A percentile compares a stretch with the other conserved stretches of the same genome.
These are phyloP conservation scores for Drosophila pseudotakahashii DNA, from an alignment of 2,888 invertebrate genomes.

Conservation along the genomic window DNA sequence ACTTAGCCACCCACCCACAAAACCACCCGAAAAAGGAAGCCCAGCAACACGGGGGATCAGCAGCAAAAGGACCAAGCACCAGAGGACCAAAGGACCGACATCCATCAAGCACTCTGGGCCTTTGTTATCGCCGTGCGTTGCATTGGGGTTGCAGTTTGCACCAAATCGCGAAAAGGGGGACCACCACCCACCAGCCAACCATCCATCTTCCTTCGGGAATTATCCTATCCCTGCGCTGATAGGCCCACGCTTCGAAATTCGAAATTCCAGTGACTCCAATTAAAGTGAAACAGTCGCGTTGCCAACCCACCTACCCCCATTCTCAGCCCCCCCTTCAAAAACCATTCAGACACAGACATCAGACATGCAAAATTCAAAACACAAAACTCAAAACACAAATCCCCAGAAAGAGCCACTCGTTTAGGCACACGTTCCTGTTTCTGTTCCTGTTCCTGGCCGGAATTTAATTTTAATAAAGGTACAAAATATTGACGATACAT, in stretches of 20 bases:
- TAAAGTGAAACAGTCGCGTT: slow-evolving; percentile 17
- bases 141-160: slow-evolving; percentile 38
- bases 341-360: slow-evolving; percentile 22
- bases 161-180: neutral
- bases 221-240: slow-evolving; percentile 6
- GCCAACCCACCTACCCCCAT: neutral
- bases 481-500: slow-evolving; percentile 78
- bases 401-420: slow-evolving; percentile 22
- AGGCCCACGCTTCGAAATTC: slow-evolving; percentile 7
- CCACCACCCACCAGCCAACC: neutral
- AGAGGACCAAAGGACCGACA: slow-evolving; percentile 7
- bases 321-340: neutral
- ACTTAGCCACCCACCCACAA: neutral
- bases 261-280: neutral
- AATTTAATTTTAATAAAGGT: slow-evolving; percentile 81
- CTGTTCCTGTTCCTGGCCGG: slow-evolving; percentile 40
- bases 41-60: slow-evolving; percentile 2
- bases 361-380: slow-evolving; percentile 44
- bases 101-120: slow-evolving; percentile 40
- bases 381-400: slow-evolving; percentile 30
- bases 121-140: slow-evolving; percentile 35
- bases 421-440: slow-evolving; percentile 50
- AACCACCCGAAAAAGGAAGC: slow-evolving; percentile 1
- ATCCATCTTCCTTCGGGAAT: neutral
- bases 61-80: slow-evolving; percentile 8